A percentile compares a stretch with the other conserved stretches of the same genome.
These are phyloP conservation scores for Anniella stebbinsi DNA, from an alignment of 2,797 vertebrate species.

Conservation along the genomic window DNA sequence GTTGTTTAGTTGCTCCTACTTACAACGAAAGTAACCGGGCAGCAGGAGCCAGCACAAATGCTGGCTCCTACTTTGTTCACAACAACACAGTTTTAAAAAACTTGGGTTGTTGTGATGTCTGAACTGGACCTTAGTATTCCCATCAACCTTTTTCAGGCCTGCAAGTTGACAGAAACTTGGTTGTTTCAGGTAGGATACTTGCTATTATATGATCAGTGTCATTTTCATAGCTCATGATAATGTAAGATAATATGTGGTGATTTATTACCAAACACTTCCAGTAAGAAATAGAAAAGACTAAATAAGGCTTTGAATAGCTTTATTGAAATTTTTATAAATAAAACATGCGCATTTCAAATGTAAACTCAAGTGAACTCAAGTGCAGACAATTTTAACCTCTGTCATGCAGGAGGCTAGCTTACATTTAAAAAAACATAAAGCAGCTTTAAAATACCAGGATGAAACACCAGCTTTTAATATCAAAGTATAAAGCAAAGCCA, in stretches of 20 bases:
- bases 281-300: constrained; percentile 77
- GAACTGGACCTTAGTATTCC: background rate
- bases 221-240: constrained; percentile 15
- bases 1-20: too few relatives aligned
- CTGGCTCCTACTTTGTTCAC: too few relatives aligned
- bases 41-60: too few relatives aligned
- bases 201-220: background rate
- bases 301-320: constrained; percentile 95
- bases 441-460: constrained; percentile 93
- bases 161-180: background rate
- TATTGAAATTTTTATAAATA: constrained; percentile 99
- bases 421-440: constrained; percentile 84
- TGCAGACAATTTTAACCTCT: constrained; percentile 95
- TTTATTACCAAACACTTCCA: constrained; percentile 49
- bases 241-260: background rate
- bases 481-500: constrained; percentile 86
- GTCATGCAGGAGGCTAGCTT: constrained; percentile 95
- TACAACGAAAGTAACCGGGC: too few relatives aligned
- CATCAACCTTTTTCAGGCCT: constrained; percentile 16
- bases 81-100: too few relatives aligned
- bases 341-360: constrained; percentile 99
- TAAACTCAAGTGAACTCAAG: constrained; percentile 99
- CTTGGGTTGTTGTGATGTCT: too few relatives aligned
- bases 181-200: background rate
- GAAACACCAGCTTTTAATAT: constrained; percentile 88